Base-by-base conservation (phyloP, 1,140 invertebrate genomes). In the Tribolium castaneum region DNA sequence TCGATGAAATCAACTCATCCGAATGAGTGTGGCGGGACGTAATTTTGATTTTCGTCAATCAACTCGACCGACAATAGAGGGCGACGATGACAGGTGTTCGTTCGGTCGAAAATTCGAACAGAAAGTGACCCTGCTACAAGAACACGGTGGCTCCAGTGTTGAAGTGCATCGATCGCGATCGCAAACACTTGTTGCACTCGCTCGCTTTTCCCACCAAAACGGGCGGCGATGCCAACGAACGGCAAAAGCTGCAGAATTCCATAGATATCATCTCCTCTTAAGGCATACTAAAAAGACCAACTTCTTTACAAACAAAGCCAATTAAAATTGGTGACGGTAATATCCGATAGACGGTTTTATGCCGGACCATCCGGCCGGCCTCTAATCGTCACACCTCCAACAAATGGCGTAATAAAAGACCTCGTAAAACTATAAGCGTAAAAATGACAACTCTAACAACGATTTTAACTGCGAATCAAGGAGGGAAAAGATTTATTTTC, bases 111-210 rank as follows among this genome's bases (percentile, higher is more conserved):
- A 45, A 45, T 45, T 45, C 39, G 39, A 45, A 45, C 39, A 45
- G 39, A 45, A 66, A 34, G 59, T 66, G 59, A 66, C 59, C 59
- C 71, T n/a, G 34, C n/a, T n/a, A n/a, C 34, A 71, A 35, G 12
- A 49, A 35, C 39, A 19, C 22, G 16, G 16, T 19, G 16, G 16
- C 70, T 72, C 70, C 50, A 45, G 66, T 12, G 30, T 70, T 72
- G 39, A 74, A 80, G 79, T 78, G 79, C 79, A 80, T 80, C 79
- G 79, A 80, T 80, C 71, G 72, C 16, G 4, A n/a, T 5, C 16
- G 52, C 51, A 52, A 73, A 80, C 79, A 80, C 79, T 80, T 80
- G 79, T 80, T 80, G 79, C 79, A 72, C 70, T 70, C 77, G 76
- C 59, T 35, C 25, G 34, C 71, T 34, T 73, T 78, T 78, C 76